Evolutionary conservation across 2,113 vertebrate species (phyloP).

Genomic region (Ictalurus punctatus): DNA sequence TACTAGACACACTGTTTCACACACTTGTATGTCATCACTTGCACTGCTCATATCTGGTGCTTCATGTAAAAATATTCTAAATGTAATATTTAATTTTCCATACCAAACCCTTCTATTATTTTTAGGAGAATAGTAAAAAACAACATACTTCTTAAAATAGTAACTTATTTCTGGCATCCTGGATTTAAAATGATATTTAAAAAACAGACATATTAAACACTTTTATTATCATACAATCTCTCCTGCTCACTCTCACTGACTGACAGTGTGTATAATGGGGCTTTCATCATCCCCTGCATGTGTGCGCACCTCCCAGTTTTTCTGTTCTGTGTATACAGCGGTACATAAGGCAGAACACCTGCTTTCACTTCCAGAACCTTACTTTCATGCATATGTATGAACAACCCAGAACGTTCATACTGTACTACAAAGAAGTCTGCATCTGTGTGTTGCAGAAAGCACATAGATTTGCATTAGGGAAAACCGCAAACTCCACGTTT

Average conservation of each 20-base stretch:
- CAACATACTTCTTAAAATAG: not conserved
- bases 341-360: not conserved
- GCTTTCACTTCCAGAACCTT: not conserved
- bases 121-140: not conserved
- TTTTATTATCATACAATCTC: not conserved
- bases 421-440: not conserved
- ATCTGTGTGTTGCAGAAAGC: not conserved
- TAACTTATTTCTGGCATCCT: not conserved
- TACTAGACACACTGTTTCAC: not conserved
- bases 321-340: not conserved
- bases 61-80: not conserved
- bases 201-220: constrained; percentile 1
- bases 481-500: constrained; percentile 14
- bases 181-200: not conserved
- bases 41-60: not conserved
- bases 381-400: constrained; percentile 5
- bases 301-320: not conserved
- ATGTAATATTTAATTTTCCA: not conserved
- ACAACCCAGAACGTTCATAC: not conserved
- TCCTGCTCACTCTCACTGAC: not conserved
- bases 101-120: not conserved
- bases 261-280: not conserved
- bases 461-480: not conserved
- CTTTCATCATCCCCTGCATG: not conserved
- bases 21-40: not conserved